Evolutionary conservation across 1,140 invertebrate genomes (phyloP).

Genomic region (Aphaenogaster rudis): DNA sequence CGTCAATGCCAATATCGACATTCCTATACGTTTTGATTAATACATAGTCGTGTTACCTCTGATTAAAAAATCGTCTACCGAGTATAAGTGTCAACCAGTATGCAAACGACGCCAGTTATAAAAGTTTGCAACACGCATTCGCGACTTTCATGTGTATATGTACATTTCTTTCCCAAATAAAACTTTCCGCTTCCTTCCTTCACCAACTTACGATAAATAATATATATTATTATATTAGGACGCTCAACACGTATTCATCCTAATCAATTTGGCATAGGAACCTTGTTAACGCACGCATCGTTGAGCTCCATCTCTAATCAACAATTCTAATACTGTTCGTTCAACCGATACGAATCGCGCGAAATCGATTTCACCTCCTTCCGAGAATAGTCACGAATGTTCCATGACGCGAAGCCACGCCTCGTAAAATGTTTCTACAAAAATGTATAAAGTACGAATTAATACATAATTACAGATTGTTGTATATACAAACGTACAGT

Average conservation of each 20-base stretch:
- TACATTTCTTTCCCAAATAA: constrained; percentile 41
- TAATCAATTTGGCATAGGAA: constrained; percentile 75
- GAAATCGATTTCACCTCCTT: constrained; percentile 49
- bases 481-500: constrained; percentile 83
- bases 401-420: constrained; percentile 73
- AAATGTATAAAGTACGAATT: constrained; percentile 75
- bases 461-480: constrained; percentile 80
- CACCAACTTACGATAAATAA: constrained; percentile 65
- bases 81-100: background rate
- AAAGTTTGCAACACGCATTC: constrained; percentile 42
- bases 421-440: constrained; percentile 75
- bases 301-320: constrained; percentile 66
- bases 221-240: constrained; percentile 72
- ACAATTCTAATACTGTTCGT: constrained; percentile 75
- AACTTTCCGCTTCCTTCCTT: background rate
- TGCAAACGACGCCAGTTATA: constrained; percentile 40
- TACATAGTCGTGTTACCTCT: constrained; percentile 44
- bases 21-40: constrained; percentile 69
- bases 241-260: constrained; percentile 33
- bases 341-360: constrained; percentile 61
- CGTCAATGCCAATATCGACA: constrained; percentile 59
- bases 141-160: constrained; percentile 31
- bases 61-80: constrained; percentile 33
- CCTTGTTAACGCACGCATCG: constrained; percentile 62
- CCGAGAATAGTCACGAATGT: constrained; percentile 62